Percentiles rank a stretch among this genome's conserved stretches.
phyloP scores from a whole-genome alignment of 1,140 invertebrate species.

The Bathynomus jamesi region DNA sequence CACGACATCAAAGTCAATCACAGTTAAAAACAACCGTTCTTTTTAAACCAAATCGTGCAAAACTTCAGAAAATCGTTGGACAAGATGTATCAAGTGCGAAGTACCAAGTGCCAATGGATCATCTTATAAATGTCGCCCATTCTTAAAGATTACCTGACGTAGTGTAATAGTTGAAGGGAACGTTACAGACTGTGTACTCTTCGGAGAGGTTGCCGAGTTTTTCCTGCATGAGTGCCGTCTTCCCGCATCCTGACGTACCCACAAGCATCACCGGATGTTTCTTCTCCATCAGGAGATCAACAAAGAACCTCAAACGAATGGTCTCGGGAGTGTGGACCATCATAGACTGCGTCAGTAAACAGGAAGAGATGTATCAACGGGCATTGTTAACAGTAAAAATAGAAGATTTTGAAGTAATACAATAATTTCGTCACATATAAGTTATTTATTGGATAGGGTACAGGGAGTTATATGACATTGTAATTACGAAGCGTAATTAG shows the following conservation, averaged over 20 bases:
- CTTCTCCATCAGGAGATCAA: slow-evolving; percentile 79
- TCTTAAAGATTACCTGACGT: slow-evolving; percentile 56
- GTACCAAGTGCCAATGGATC: slow-evolving; percentile 8
- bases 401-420: too few species aligned
- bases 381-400: too few species aligned
- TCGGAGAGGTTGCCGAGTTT: slow-evolving; percentile 73
- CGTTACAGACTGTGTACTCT: slow-evolving; percentile 77
- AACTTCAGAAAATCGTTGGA: too few species aligned
- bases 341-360: slow-evolving; percentile 56
- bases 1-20: too few species aligned
- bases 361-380: background rate
- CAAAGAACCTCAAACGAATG: slow-evolving; percentile 76
- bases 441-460: too few species aligned
- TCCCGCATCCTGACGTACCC: slow-evolving; percentile 81
- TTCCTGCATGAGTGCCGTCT: slow-evolving; percentile 79
- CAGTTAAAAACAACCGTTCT: too few species aligned
- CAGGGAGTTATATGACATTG: too few species aligned
- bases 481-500: too few species aligned
- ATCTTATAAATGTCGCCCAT: background rate
- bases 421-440: too few species aligned
- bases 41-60: too few species aligned
- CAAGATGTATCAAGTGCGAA: too few species aligned
- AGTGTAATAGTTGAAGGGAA: slow-evolving; percentile 96
- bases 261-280: slow-evolving; percentile 85
- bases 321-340: slow-evolving; percentile 91